Base-by-base conservation (phyloP, 2,113 vertebrate genomes). In the Nyctereutes procyonoides region DNA sequence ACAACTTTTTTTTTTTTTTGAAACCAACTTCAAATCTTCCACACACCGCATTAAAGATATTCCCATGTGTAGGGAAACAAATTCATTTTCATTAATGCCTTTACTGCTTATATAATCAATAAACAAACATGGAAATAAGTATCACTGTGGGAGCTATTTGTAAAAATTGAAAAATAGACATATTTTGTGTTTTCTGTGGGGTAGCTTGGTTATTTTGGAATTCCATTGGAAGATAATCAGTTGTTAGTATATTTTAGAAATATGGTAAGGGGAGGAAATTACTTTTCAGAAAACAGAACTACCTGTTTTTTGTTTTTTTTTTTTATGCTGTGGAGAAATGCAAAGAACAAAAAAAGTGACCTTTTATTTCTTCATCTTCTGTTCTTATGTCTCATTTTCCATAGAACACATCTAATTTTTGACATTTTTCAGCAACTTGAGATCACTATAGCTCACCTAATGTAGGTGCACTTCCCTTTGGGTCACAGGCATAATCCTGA, bases 11-110 rank as follows among this genome's bases (percentile, higher is more conserved):
- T 26, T 26, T 96, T 74, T 56, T 20, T 96, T 97, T 98, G 93
- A 98, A 98, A 97, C 97, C 92, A 98, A 96, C 91, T 95, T 95
- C 19, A 0, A 30, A 97, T 93, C 97, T 98, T 98, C 98, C 94
- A 97, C 65, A 97, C 38, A 58, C 85, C 38, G 55, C 85, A 91
- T 97, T 96, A 43, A 1, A 97, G 95, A 56, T 96, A 95, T 96
- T 90, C 69, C 43, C 9, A 90, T 60, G 74, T 94, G 30, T 11
- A 80, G 35, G n/a, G 35, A 84, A 87, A 43, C 9, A 73, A 60
- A 94, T 97, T 90, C 76, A 89, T 96, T 97, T 95, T 96, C 91
- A 92, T 87, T 97, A 93, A 97, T 95, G 48, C 65, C 14, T 97
- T 65, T 30, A 88, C 95, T 97, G 58, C 84, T 97, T 81, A 90